Evolutionary conservation across 2,113 vertebrate genomes (phyloP), one percentile per base, ranked within the genome.

Genomic region (Melospiza melodia): DNA sequence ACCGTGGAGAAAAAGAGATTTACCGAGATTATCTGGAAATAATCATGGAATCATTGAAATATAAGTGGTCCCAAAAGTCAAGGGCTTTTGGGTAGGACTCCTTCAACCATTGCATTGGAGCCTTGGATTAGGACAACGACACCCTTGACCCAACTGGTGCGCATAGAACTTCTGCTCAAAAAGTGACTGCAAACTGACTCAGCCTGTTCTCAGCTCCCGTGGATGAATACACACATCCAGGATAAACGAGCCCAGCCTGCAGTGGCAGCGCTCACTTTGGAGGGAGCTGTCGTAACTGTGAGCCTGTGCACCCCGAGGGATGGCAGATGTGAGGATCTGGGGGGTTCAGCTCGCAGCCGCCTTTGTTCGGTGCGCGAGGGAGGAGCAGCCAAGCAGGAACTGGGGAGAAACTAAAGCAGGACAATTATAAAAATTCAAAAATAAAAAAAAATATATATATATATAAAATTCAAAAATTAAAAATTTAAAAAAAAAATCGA

Each of bases 211-310:
- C 76, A 41, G 59, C 49, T 84, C 39, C 14, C 4, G 1, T 28
- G 7, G 28, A 74, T 37, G 65, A 20, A 74, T 51, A 44, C 54
- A 41, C 1, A 4, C 1, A 86, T 6, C 19, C 41, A 35, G 76
- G 82, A 63, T 78, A 61, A 92, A 93, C 1, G 10, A 93, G 85
- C 61, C 54, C 59, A 15, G 83, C 57, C 65, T 75, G 15, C 88
- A 33, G 1, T 39, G n/a, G 57, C 44, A 82, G 37, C 3, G 35
- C 14, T 92, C 83, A 18, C 69, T 95, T 57, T 66, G 79, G 82
- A 91, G 48, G 72, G 86, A 93, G 84, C 85, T 92, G 87, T 94
- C 95, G 90, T 13, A 93, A 89, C 93, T 78, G 94, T 39, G 78
- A 76, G 63, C 39, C 82, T 82, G 78, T 24, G 31, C 72, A 2